A percentile compares a stretch with the other conserved stretches of the same genome.
Conservation (phyloP, 2,888 invertebrate species). For the Chymomyza fuscimana region DNA sequence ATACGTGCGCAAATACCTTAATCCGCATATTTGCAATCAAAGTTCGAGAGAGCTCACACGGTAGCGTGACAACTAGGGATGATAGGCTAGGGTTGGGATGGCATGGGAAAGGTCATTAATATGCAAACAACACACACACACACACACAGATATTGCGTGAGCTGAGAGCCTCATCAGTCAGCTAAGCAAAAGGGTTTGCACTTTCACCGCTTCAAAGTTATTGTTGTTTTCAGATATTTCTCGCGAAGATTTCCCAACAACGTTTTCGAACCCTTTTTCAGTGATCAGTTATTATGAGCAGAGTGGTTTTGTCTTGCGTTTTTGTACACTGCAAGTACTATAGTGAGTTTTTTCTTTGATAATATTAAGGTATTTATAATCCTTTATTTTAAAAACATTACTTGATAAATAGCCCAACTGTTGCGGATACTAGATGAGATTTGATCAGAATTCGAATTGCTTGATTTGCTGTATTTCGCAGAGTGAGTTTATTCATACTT, state of each 20-base stretch:
- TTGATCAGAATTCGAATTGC: too few species aligned
- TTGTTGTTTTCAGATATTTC: neutral
- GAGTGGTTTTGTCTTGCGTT: neutral
- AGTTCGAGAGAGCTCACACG: slow-evolving; percentile 53
- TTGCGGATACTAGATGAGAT: too few species aligned
- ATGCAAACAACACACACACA: slow-evolving; percentile 57
- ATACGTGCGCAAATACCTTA: slow-evolving; percentile 74
- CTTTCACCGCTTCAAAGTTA: neutral
- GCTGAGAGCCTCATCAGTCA: slow-evolving; percentile 49
- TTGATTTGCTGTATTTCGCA: too few species aligned
- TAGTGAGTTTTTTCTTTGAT: too few species aligned
- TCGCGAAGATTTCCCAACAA: neutral
- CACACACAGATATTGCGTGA: slow-evolving; percentile 3
- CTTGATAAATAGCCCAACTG: too few species aligned
- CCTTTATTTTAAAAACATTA: too few species aligned
- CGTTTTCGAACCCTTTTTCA: neutral
- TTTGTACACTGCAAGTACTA: neutral
- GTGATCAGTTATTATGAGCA: neutral
- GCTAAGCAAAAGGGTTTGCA: neutral
- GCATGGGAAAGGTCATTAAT: slow-evolving; percentile 49
- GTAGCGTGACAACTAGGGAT: slow-evolving; percentile 34
- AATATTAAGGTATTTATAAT: too few species aligned
- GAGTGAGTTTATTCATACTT: too few species aligned
- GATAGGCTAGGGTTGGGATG: neutral
- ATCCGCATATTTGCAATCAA: slow-evolving; percentile 72